phyloP scores from a whole-genome alignment of 2,797 vertebrate species.

The Oreonectes daqikongensis region DNA sequence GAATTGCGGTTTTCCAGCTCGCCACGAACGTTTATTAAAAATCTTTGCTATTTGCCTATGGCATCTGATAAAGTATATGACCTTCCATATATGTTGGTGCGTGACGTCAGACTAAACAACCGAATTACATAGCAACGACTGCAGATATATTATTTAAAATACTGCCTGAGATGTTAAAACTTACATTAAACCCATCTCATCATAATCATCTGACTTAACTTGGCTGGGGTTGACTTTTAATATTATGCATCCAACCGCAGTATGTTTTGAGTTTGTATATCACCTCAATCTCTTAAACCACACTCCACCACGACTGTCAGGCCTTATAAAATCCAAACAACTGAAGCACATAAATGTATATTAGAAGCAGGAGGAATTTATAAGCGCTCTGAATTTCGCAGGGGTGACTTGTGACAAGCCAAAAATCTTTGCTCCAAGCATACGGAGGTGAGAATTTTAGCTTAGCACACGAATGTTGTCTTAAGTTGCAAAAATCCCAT shows the following conservation, averaged over 20 bases:
- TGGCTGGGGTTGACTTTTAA: slow-evolving; percentile 8
- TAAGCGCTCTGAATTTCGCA: slow-evolving; percentile 4
- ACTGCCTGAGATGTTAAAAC: not conserved
- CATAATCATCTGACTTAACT: not conserved
- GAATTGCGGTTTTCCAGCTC: too few relatives aligned
- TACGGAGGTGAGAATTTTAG: slow-evolving; percentile 62
- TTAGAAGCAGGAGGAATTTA: slow-evolving; percentile 45
- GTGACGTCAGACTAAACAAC: too few relatives aligned
- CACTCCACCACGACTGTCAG: slow-evolving; percentile 62
- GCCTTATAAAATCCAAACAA: slow-evolving; percentile 63
- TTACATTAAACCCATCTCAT: not conserved
- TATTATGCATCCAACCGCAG: slow-evolving; percentile 18
- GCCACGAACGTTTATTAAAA: too few relatives aligned
- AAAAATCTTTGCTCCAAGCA: slow-evolving; percentile 60
- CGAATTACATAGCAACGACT: not conserved
- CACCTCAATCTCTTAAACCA: slow-evolving; percentile 49
- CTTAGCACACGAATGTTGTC: slow-evolving; percentile 44
- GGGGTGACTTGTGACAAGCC: slow-evolving; percentile 60
- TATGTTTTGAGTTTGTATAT: slow-evolving; percentile 56
- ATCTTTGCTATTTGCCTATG: too few relatives aligned
- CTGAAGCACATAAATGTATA: slow-evolving; percentile 39
- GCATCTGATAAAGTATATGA: too few relatives aligned
- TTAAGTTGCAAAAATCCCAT: slow-evolving; percentile 61
- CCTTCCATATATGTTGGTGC: too few relatives aligned
- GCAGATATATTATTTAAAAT: not conserved